These are phyloP conservation scores for Idaea dimidiata DNA, from an alignment of 2,888 invertebrate genomes.

Conservation along the genomic window DNA sequence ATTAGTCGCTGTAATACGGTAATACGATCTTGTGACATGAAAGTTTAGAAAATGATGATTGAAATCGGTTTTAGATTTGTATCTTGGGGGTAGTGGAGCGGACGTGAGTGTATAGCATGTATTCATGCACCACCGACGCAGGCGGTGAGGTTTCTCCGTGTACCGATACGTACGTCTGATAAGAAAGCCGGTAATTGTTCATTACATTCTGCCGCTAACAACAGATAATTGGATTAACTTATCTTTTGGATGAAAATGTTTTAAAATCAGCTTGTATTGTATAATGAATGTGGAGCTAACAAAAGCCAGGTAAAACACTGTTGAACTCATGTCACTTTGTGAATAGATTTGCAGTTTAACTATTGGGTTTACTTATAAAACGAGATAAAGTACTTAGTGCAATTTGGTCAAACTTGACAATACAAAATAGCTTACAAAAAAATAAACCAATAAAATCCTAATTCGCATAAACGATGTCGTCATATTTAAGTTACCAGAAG, in stretches of 20 bases:
- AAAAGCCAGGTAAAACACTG: too few relatives aligned
- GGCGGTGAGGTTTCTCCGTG: conserved; percentile 41
- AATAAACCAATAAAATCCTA: conserved; percentile 2
- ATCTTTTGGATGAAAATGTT: conserved; percentile 6
- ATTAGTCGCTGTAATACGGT: conserved; percentile 2
- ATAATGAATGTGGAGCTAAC: too few relatives aligned
- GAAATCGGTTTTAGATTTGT: conserved; percentile 18
- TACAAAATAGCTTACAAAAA: conserved; percentile 8
- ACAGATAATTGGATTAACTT: conserved; percentile 15
- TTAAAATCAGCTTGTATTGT: too few relatives aligned
- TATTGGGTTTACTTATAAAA: too few relatives aligned
- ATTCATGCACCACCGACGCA: conserved; percentile 46
- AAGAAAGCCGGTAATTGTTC: conserved; percentile 50
- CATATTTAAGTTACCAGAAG: neutral
- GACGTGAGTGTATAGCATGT: conserved; percentile 40
- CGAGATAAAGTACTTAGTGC: neutral
- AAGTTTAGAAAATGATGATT: conserved; percentile 21
- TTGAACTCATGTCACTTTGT: too few relatives aligned
- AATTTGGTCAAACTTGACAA: neutral
- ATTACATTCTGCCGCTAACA: conserved; percentile 8
- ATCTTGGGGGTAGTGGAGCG: conserved; percentile 31
- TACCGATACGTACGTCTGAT: conserved; percentile 34
- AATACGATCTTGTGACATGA: conserved; percentile 11
- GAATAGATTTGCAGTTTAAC: too few relatives aligned
- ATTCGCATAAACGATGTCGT: neutral